phyloP scores from a whole-genome alignment of 2,888 invertebrate species.

The Protodeltote pygarga region DNA sequence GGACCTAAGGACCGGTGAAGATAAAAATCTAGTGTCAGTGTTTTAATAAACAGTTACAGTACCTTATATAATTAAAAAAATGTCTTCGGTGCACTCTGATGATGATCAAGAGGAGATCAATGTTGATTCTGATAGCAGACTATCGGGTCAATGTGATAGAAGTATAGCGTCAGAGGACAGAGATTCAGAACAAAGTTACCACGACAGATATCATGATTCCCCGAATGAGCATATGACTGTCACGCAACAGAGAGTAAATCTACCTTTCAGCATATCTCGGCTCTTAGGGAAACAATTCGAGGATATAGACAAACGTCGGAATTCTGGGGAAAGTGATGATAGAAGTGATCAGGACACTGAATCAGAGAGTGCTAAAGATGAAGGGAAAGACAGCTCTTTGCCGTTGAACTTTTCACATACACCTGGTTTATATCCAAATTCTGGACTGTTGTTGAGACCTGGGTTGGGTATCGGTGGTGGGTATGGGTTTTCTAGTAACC shows the following conservation, averaged over 20 bases:
- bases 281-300: slow-evolving; percentile 92
- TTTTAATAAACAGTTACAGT: slow-evolving; percentile 41
- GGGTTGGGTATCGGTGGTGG: slow-evolving; percentile 82
- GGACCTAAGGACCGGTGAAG: slow-evolving; percentile 40
- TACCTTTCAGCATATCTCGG: slow-evolving; percentile 94
- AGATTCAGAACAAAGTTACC: slow-evolving; percentile 86
- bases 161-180: slow-evolving; percentile 86
- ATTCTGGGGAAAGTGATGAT: slow-evolving; percentile 83
- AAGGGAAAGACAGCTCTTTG: slow-evolving; percentile 71
- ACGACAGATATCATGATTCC: slow-evolving; percentile 80
- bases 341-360: slow-evolving; percentile 84
- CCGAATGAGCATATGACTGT: slow-evolving; percentile 83
- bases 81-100: slow-evolving; percentile 86
- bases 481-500: slow-evolving; percentile 88
- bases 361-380: slow-evolving; percentile 82
- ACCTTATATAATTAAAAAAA: slow-evolving; percentile 59
- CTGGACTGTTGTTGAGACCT: slow-evolving; percentile 76
- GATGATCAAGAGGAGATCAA: slow-evolving; percentile 90
- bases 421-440: slow-evolving; percentile 76
- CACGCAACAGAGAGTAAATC: slow-evolving; percentile 84
- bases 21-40: slow-evolving; percentile 67
- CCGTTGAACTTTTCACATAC: slow-evolving; percentile 78
- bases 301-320: slow-evolving; percentile 85
- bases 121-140: slow-evolving; percentile 88
- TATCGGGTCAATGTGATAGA: slow-evolving; percentile 84